Evolutionary conservation across 2,888 invertebrate species (phyloP).

Genomic region (Ophion costatus): DNA sequence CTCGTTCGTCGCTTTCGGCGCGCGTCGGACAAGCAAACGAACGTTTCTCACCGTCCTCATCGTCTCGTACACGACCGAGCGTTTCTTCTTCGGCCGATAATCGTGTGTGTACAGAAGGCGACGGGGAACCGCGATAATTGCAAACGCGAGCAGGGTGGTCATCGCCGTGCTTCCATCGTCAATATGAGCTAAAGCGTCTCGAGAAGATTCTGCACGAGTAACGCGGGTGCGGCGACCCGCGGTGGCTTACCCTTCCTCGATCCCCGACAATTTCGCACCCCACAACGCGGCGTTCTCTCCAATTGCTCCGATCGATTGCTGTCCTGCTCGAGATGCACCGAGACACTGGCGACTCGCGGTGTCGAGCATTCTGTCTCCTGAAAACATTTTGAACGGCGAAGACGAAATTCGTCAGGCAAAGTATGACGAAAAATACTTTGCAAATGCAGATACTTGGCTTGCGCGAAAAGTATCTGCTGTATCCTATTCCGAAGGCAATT

Average conservation of each 20-base stretch:
- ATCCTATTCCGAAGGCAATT: not conserved
- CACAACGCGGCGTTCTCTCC: slow-evolving; percentile 78
- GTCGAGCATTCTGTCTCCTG: slow-evolving; percentile 79
- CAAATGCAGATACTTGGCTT: too few relatives aligned
- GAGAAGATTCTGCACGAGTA: slow-evolving; percentile 80
- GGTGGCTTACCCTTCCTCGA: slow-evolving; percentile 75
- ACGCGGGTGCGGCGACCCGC: slow-evolving; percentile 78
- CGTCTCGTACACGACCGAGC: slow-evolving; percentile 5
- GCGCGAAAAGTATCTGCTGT: too few relatives aligned
- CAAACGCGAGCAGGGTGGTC: slow-evolving; percentile 17
- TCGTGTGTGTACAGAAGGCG: slow-evolving; percentile 27
- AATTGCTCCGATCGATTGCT: slow-evolving; percentile 82
- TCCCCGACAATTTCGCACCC: slow-evolving; percentile 77
- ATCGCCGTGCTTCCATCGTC: slow-evolving; percentile 26
- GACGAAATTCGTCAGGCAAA: not conserved
- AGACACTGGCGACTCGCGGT: slow-evolving; percentile 79
- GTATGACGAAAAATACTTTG: too few relatives aligned
- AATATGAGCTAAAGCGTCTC: slow-evolving; percentile 79
- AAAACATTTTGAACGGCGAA: slow-evolving; percentile 55
- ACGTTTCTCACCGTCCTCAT: slow-evolving; percentile 26
- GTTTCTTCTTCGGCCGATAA: slow-evolving; percentile 11
- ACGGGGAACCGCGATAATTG: slow-evolving; percentile 22
- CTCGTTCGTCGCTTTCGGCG: not conserved
- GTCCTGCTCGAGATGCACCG: slow-evolving; percentile 81
- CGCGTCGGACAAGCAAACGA: not conserved